Base-by-base conservation (phyloP, 2,888 invertebrate genomes). In the Erynnis tages region DNA sequence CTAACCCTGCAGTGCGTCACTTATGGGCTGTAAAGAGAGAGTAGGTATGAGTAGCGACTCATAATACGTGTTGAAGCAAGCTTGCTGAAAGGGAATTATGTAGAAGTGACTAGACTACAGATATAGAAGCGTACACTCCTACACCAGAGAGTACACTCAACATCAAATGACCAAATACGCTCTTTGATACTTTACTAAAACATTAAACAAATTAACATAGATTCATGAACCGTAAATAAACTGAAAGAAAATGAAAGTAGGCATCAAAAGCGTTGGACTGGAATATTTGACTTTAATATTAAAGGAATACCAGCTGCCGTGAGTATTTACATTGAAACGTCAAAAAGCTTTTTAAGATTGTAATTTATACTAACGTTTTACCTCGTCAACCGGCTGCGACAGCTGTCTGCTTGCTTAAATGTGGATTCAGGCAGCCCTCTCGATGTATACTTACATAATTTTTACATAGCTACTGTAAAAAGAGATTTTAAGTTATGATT, bases 321-420 rank as follows among this genome's bases (percentile, higher is more conserved):
- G 11, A 25, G 14, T 45, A 45, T 34, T 45, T 45, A 23, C 21
- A 34, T 45, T 45, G 30, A 21, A 29, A 44, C 32, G 44, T 3
- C 44, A 30, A 44, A 44, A 44, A 44, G 44, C 44, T 44, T 30
- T 44, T 44, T 44, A 44, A 44, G 44, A 44, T 44, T 44, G 44
- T 44, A 44, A 44, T 44, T 44, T 44, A 44, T 44, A 44, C 41
- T 43, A 43, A 43, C 27, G 29, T 11, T 43, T 29, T 29, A 43
- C 44, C 29, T 43, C 30, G 44, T 30, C 29, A 43, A 44, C 19
- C 21, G 44, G 32, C 21, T 17, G 44, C 44, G 44, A 44, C 44
- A 44, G 44, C 44, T 44, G 44, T 19, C 44, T 11, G 29, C 21
- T 44, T 2, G 8, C 44, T 32, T 32, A 32, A 44, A 45, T 34